Base-by-base conservation (phyloP, 2,888 invertebrate genomes). In the Tenthredo notha region DNA sequence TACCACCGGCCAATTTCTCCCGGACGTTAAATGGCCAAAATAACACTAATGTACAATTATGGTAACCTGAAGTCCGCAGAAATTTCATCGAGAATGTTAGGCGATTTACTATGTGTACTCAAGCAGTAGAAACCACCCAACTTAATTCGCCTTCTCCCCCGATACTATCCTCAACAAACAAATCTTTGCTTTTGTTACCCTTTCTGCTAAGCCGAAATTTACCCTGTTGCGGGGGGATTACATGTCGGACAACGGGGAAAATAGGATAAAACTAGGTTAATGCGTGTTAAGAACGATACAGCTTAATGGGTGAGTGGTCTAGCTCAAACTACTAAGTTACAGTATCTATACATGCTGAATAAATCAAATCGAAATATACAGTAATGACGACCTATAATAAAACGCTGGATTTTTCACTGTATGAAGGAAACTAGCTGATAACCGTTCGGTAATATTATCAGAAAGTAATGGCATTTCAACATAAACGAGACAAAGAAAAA, bases 151-250 rank as follows among this genome's bases (percentile, higher is more conserved):
- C 33, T 54, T 15, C 75, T 50, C 50, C 25, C 54, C 15, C 29
- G 77, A 77, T 54, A 47, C 47, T 77, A 77, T 54, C 77, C 77
- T 77, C 29, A 77, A 77, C 77, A 77, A 77, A 77, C 77, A 77
- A 50, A 50, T 77, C 77, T 54, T 77, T 77, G 77, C 47, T 77
- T 50, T 54, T 54, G 77, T 29, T 77, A 25, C 40, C 77, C 54
- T 33, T 50, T 25, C 25, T 29, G 77, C 40, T 54, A n/a, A 50
- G 50, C 18, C 29, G 40, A 54, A 77, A 77, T 77, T 54, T 77
- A 54, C n/a, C 33, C 33, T n/a, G 54, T 77, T 18, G 7, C 29
- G 15, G 4, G 3, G 54, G 54, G 77, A 77, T 77, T 50, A 77
- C 77, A 77, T 15, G 25, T 54, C n/a, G 54, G 25, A 54, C 50